These are phyloP conservation scores for Diplazon laetatorius DNA, from an alignment of 2,888 invertebrate species.

Conservation along the genomic window DNA sequence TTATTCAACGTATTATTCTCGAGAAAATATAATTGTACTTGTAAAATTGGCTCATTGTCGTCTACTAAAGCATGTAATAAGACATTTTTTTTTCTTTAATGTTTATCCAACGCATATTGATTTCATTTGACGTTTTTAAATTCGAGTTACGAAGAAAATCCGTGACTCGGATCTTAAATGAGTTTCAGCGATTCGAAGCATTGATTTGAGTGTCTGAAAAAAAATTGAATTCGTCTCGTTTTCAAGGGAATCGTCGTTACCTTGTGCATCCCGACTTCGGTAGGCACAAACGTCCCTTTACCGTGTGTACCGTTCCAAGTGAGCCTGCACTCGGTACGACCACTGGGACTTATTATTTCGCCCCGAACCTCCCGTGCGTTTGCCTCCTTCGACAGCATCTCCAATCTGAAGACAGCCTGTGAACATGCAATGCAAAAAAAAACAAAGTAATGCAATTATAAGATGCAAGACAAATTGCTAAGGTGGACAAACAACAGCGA, in stretches of 20 bases:
- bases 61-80: too few species aligned
- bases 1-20: neutral
- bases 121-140: conserved; percentile 4
- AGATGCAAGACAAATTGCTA: too few species aligned
- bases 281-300: conserved; percentile 92
- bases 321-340: conserved; percentile 84
- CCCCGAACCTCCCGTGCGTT: conserved; percentile 89
- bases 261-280: conserved; percentile 97
- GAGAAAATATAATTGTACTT: neutral
- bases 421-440: conserved; percentile 64
- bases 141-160: too few species aligned
- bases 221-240: too few species aligned
- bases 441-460: too few species aligned
- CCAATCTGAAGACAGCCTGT: conserved; percentile 91
- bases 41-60: too few species aligned
- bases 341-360: conserved; percentile 91
- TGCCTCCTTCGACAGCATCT: conserved; percentile 88
- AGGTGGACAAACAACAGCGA: conserved; percentile 2
- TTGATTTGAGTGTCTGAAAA: too few species aligned
- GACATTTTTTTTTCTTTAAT: neutral
- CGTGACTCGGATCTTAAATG: too few species aligned
- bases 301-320: conserved; percentile 84
- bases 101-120: neutral
- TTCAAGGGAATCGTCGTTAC: conserved; percentile 74
- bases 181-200: too few species aligned